These are phyloP conservation scores for Drosophila nannoptera DNA, from an alignment of 1,140 invertebrate genomes.

Conservation along the genomic window DNA sequence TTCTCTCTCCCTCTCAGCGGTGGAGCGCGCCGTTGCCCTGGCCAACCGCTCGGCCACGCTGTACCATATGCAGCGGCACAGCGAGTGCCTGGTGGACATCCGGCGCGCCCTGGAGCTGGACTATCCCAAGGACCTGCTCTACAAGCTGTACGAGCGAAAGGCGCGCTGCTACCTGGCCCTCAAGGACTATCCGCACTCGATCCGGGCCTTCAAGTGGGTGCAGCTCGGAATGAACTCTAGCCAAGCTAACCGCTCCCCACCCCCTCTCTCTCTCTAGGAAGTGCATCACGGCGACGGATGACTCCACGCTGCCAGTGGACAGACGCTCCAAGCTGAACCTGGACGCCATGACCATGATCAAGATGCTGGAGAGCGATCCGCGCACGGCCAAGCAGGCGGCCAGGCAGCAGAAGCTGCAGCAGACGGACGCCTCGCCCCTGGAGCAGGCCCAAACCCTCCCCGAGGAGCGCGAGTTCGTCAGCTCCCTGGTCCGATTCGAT, in stretches of 20 bases:
- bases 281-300: constrained; percentile 83
- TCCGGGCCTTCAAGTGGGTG: constrained; percentile 83
- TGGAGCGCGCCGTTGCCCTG: constrained; percentile 86
- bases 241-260: too few relatives aligned
- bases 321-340: constrained; percentile 83
- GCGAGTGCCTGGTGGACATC: constrained; percentile 85
- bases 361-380: constrained; percentile 82
- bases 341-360: constrained; percentile 86
- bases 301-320: constrained; percentile 83
- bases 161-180: constrained; percentile 88
- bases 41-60: constrained; percentile 93
- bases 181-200: constrained; percentile 84
- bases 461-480: constrained; percentile 57
- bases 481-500: constrained; percentile 70
- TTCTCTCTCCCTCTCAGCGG: constrained; percentile 62
- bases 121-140: constrained; percentile 87
- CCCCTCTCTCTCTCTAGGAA: constrained; percentile 70
- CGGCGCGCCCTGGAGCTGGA: constrained; percentile 84
- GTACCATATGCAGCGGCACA: constrained; percentile 86
- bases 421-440: constrained; percentile 3
- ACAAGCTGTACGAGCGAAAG: constrained; percentile 88
- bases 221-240: neutral
- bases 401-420: constrained; percentile 46
- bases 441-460: constrained; percentile 64
- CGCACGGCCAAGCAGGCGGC: constrained; percentile 58